Conservation (phyloP, 2,888 invertebrate genomes). For the Perizoma flavofasciatum region DNA sequence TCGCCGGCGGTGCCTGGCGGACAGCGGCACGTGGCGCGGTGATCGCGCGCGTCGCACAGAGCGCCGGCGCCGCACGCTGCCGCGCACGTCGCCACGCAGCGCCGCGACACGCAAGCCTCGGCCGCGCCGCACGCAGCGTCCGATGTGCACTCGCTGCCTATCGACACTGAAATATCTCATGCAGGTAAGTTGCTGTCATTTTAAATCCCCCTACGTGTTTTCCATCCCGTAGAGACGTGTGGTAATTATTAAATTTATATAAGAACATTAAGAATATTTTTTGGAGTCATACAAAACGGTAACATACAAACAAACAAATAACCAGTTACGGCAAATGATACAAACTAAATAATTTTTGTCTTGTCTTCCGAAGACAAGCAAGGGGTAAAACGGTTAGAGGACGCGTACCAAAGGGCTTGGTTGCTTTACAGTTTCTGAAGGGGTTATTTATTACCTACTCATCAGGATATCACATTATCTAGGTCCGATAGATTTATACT, state of each 20-base stretch:
- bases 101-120: conserved; percentile 90
- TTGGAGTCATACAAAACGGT: too few relatives aligned
- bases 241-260: too few relatives aligned
- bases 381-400: too few relatives aligned
- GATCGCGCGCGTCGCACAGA: conserved; percentile 89
- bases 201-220: not conserved
- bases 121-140: conserved; percentile 91
- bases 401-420: too few relatives aligned
- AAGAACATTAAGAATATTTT: too few relatives aligned
- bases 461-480: not conserved
- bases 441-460: too few relatives aligned
- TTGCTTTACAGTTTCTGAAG: too few relatives aligned
- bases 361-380: too few relatives aligned
- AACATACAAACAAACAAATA: too few relatives aligned
- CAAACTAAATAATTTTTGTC: too few relatives aligned
- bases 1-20: conserved; percentile 94
- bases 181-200: conserved; percentile 8
- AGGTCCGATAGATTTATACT: conserved; percentile 6
- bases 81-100: conserved; percentile 93
- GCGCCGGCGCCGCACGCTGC: conserved; percentile 93
- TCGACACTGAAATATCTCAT: conserved; percentile 56
- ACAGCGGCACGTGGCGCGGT: conserved; percentile 93
- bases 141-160: conserved; percentile 86
- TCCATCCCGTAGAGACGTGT: not conserved
- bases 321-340: too few relatives aligned